Evolutionary conservation across 1,140 invertebrate species (phyloP).

Genomic region (Triops cancriformis): DNA sequence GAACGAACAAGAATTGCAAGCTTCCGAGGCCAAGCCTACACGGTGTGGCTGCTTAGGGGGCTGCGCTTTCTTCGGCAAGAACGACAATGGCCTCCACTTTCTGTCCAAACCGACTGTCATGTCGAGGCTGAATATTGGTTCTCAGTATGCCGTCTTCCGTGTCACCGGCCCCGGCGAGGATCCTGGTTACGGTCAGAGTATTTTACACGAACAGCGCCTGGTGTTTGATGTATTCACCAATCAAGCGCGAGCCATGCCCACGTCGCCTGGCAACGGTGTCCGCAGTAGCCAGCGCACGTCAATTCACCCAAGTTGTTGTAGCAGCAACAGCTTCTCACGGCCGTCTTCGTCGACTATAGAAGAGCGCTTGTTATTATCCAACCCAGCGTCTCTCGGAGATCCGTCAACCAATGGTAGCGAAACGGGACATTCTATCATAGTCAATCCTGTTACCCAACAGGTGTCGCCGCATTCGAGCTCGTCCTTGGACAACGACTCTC

Average conservation of each 20-base stretch:
- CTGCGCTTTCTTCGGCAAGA: constrained; percentile 86
- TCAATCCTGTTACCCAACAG: neutral
- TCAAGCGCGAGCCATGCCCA: neutral
- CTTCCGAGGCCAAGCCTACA: constrained; percentile 40
- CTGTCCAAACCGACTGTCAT: constrained; percentile 45
- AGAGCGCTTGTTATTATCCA: neutral
- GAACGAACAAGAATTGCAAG: constrained; percentile 49
- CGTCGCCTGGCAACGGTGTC: neutral
- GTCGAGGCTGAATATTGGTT: neutral
- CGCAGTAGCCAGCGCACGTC: neutral
- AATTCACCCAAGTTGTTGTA: neutral
- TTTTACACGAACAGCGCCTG: constrained; percentile 75
- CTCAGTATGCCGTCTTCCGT: constrained; percentile 26
- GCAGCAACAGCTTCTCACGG: neutral
- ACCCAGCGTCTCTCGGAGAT: neutral
- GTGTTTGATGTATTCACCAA: constrained; percentile 63
- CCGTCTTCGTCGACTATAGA: neutral
- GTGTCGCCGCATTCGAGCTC: neutral
- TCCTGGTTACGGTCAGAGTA: constrained; percentile 85
- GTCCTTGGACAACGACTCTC: neutral
- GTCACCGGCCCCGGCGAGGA: constrained; percentile 56
- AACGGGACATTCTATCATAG: neutral
- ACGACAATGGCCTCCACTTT: constrained; percentile 74
- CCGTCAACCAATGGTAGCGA: neutral
- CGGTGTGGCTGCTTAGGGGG: constrained; percentile 91